A percentile compares a stretch with the other conserved stretches of the same genome.
phyloP scores from a whole-genome alignment of 2,113 vertebrate species.

The Muscicapa adusta region DNA sequence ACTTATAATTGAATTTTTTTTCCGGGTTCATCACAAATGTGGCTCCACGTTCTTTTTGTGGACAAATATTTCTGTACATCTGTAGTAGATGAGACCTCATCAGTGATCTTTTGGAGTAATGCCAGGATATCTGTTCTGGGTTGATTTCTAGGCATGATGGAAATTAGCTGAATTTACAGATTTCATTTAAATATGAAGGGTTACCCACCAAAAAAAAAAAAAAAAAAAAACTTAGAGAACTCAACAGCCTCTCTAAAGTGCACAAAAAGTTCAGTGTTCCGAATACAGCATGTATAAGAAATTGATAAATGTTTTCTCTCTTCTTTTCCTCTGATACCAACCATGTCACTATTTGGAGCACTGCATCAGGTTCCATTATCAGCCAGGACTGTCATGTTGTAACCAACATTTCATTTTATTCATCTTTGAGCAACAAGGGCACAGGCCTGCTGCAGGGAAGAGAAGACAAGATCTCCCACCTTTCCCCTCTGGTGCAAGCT shows the following conservation, averaged over 20 bases:
- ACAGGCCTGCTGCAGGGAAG: neutral
- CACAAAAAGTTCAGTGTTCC: neutral
- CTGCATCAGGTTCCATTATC: neutral
- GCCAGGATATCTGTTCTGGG: neutral
- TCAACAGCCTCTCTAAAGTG: neutral
- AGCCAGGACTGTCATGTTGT: neutral
- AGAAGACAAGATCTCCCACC: neutral
- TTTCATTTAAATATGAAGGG: neutral
- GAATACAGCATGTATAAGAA: neutral
- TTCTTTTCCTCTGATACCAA: neutral
- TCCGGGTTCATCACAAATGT: neutral
- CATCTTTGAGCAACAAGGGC: neutral
- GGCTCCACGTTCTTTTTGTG: neutral
- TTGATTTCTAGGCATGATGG: neutral
- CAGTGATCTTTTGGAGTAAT: neutral
- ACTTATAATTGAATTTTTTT: neutral
- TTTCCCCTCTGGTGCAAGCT: neutral
- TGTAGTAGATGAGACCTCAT: neutral
- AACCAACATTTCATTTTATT: neutral
- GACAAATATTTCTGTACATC: neutral
- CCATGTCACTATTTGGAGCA: neutral
- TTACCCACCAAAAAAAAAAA: neutral
- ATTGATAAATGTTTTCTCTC: neutral
- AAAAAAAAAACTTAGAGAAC: neutral
- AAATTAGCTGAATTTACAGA: neutral